Base-by-base conservation (phyloP, 2,113 vertebrate species). In the Microcebus ravelobensis region DNA sequence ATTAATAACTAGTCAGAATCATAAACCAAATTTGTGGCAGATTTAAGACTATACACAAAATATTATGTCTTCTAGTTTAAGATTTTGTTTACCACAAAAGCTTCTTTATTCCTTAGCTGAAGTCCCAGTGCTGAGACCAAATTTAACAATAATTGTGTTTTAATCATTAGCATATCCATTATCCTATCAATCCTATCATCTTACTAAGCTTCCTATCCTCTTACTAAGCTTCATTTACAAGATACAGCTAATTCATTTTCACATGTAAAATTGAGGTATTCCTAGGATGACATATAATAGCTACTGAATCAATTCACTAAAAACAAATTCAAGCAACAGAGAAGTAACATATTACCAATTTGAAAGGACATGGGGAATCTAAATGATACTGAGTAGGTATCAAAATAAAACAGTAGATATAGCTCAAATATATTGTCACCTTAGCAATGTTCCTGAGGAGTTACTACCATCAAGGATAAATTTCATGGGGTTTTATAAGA, bases 301-400 rank as follows among this genome's bases (percentile, higher is more conserved):
- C 81, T 88, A 94, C 42, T 68, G 31, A 95, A 95, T 67, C 68
- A 89, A 96, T 77, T 68, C 86, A 36, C 92, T 87, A 48, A 73
- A 88, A 92, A 71, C 27, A 88, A 94, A 92, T 87, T 79, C 52
- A 93, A 92, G n/a, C 50, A 74, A 87, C 36, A 94, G 45, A 84
- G 25, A 96, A 93, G 74, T 87, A 93, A 42, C 25, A 77, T 25
- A 74, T 73, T 27, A 81, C 36, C 65, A 81, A 13, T 90, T 50
- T 80, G 76, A 96, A 95, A 94, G 73, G 36, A 73, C n/a, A 79
- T 39, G 13, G 29, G 14, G 50, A 95, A 70, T 76, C 34, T 85
- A 98, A 96, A 94, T 85, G 71, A 90, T 81, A 42, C 31, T 80
- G 36, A 95, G 68, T 50, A 95, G 57, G 13, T 90, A 93, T 59